phyloP scores from a whole-genome alignment of 2,888 invertebrate species.

The Drosophila subquinaria region DNA sequence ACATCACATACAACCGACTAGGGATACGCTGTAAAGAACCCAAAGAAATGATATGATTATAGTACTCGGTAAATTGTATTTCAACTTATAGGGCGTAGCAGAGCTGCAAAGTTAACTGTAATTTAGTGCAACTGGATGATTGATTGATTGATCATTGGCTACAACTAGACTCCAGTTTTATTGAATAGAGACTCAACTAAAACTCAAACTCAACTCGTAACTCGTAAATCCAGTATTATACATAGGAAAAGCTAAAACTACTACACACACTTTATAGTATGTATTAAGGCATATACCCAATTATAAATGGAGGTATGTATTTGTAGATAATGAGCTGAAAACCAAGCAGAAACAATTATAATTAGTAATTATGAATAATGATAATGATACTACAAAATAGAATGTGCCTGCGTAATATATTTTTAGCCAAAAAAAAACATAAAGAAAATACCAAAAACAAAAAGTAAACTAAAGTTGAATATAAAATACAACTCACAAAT shows the following conservation, averaged over 20 bases:
- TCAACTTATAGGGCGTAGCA: conserved; percentile 60
- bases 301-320: conserved; percentile 40
- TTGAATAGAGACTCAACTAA: conserved; percentile 7
- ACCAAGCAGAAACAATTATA: conserved; percentile 67
- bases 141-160: conserved; percentile 19
- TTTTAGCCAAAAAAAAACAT: conserved; percentile 83
- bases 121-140: conserved; percentile 42
- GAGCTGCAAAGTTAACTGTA: conserved; percentile 67
- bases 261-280: conserved; percentile 41
- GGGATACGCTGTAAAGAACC: conserved; percentile 51
- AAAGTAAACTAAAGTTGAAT: conserved; percentile 52
- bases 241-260: conserved; percentile 47
- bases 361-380: conserved; percentile 70
- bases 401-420: conserved; percentile 85
- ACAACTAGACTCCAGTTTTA: conserved; percentile 24
- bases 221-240: conserved; percentile 62
- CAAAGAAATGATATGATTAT: conserved; percentile 32
- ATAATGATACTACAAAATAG: conserved; percentile 85
- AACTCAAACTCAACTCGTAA: conserved; percentile 30
- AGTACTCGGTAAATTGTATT: conserved; percentile 29
- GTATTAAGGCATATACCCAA: conserved; percentile 2
- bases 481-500: conserved; percentile 51
- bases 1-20: conserved; percentile 30
- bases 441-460: conserved; percentile 31
- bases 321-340: conserved; percentile 83